A percentile compares a stretch with the other conserved stretches of the same genome.
Conservation (phyloP, 2,797 vertebrate genomes). For the Scyliorhinus canicula region DNA sequence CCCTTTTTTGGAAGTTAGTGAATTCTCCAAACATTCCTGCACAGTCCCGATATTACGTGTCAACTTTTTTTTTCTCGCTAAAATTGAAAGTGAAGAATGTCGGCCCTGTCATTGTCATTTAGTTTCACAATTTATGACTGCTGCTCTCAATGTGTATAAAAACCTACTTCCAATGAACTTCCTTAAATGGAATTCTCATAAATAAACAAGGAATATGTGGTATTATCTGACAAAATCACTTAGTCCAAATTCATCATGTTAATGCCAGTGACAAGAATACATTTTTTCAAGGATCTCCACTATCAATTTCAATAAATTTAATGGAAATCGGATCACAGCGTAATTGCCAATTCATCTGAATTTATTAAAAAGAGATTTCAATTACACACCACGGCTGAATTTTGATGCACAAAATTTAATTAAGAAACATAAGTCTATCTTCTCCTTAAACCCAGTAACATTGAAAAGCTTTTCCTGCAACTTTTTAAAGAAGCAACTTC, state of each 20-base stretch:
- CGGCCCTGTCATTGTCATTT: slow-evolving; percentile 26
- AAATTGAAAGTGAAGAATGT: slow-evolving; percentile 30
- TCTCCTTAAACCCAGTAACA: slow-evolving; percentile 71
- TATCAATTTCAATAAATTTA: slow-evolving; percentile 85
- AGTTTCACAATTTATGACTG: slow-evolving; percentile 35
- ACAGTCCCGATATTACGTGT: not conserved
- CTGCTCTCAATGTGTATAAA: slow-evolving; percentile 64
- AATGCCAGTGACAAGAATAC: slow-evolving; percentile 70
- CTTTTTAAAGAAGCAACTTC: slow-evolving; percentile 69
- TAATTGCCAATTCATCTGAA: slow-evolving; percentile 98
- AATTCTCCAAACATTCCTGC: not conserved
- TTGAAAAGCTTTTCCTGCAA: slow-evolving; percentile 70
- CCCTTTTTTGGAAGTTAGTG: not conserved
- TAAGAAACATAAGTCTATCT: slow-evolving; percentile 80
- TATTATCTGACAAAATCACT: slow-evolving; percentile 66
- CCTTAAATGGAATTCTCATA: slow-evolving; percentile 71
- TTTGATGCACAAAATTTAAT: slow-evolving; percentile 90
- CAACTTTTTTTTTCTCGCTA: slow-evolving; percentile 10
- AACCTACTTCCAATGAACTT: slow-evolving; percentile 67
- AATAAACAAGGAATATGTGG: slow-evolving; percentile 68
- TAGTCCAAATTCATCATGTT: slow-evolving; percentile 55
- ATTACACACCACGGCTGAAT: slow-evolving; percentile 83
- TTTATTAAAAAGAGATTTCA: slow-evolving; percentile 98
- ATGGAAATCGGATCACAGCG: slow-evolving; percentile 80
- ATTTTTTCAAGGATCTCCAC: slow-evolving; percentile 65